These are phyloP conservation scores for Odocoileus virginianus DNA, from an alignment of 2,113 vertebrate species.

Conservation along the genomic window DNA sequence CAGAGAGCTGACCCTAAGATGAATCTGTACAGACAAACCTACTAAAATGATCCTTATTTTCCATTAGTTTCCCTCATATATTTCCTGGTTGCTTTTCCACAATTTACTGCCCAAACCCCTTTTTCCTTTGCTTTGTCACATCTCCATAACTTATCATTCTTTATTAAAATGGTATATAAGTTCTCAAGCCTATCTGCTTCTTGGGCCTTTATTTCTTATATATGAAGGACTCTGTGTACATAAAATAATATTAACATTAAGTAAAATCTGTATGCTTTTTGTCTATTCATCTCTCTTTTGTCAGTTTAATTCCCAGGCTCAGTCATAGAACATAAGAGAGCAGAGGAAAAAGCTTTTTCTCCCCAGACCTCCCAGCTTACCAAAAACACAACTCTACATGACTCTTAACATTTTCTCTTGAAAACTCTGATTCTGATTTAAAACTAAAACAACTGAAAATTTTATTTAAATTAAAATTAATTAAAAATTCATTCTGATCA, in stretches of 20 bases:
- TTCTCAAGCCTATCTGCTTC: background rate
- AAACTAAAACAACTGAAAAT: background rate
- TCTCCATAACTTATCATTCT: background rate
- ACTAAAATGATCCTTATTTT: background rate
- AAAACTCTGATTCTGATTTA: background rate
- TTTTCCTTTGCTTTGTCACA: background rate
- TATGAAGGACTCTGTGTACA: background rate
- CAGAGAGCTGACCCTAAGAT: background rate
- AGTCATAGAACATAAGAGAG: background rate
- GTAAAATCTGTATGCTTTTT: background rate
- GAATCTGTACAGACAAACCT: background rate
- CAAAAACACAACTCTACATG: background rate
- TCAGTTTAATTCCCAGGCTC: background rate
- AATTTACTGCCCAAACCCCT: background rate
- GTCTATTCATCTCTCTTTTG: background rate
- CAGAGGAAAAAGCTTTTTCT: background rate
- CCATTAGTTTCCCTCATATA: background rate
- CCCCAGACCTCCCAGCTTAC: background rate
- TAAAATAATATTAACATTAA: background rate
- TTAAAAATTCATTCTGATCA: background rate
- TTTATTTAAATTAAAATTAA: background rate
- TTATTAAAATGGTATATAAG: background rate
- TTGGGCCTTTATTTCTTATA: background rate
- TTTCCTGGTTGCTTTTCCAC: background rate
- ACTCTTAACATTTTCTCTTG: background rate